Evolutionary conservation across 23 tunicate genomes (phyloP), one percentile per base, ranked within the genome.

Genomic region (Trididemnum miniatum): DNA sequence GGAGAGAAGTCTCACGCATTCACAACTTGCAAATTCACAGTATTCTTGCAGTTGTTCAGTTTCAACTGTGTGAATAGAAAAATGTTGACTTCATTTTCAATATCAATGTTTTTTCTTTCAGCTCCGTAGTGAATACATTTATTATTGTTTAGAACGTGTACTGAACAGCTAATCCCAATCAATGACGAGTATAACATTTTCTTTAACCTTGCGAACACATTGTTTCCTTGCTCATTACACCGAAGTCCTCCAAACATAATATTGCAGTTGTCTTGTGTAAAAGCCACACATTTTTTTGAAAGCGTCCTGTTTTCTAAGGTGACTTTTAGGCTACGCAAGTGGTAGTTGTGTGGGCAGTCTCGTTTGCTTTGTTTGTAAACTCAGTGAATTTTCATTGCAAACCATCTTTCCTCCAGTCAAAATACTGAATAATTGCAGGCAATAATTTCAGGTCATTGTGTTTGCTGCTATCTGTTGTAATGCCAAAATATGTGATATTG

Each of bases 181-280:
- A 39, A 76, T 40, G 63, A 76, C 67, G 63, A 20, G 40, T 59
- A 0, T 59, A 79, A 65, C 51, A 63, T 59, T 59, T 79, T 79
- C 74, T 79, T 79, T 59, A 76, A 76, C 80, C 40, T 76, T 40
- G 80, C 80, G 40, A 76, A 76, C 63, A 26, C 72, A 28, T 79
- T 79, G 72, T 79, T 79, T 20, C 83, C 72, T 33, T 79, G 83
- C 72, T 79, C 72, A 79, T 79, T 79, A 79, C 83, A 77, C 83
- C 83, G 15, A 26, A 59, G n/a, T 65, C 83, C 73, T 79, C 80
- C 80, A 76, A 76, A 76, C 67, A 76, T 49, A 39, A 67, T 40
- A 76, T 79, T 79, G 83, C 83, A 79, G 72, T 79, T 79, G 83
- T 79, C 77, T 60, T 77, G 38, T 79, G 80, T 40, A 49, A 76